A percentile compares a stretch with the other conserved stretches of the same genome.
These are phyloP conservation scores for Chaetodon trifasciatus DNA, from an alignment of 2,797 vertebrate species.

Conservation along the genomic window DNA sequence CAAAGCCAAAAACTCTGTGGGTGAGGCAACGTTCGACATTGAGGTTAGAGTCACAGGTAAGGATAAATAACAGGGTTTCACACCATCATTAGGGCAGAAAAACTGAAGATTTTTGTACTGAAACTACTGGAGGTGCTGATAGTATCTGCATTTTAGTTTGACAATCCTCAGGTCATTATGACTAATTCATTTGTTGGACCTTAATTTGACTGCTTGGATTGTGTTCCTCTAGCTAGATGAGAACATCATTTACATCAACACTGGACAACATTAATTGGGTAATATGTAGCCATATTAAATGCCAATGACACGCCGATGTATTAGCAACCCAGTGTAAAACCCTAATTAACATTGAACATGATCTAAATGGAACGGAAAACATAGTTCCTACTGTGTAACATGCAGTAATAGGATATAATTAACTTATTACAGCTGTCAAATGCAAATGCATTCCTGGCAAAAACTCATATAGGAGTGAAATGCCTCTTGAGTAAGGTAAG, in stretches of 20 bases:
- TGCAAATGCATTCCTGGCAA: slow-evolving; percentile 1
- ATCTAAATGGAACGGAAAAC: slow-evolving; percentile 7
- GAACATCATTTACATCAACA: not conserved
- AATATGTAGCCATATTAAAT: slow-evolving; percentile 20
- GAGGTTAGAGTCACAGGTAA: slow-evolving; percentile 90
- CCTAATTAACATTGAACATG: not conserved
- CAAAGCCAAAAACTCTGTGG: slow-evolving; percentile 81
- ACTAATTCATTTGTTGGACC: not conserved
- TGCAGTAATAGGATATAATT: slow-evolving; percentile 14
- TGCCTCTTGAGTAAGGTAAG: not conserved
- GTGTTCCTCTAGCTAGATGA: not conserved
- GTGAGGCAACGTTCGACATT: slow-evolving; percentile 85
- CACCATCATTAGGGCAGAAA: not conserved
- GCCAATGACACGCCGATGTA: not conserved
- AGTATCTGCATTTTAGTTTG: not conserved
- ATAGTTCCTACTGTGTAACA: slow-evolving; percentile 3
- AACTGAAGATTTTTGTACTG: not conserved
- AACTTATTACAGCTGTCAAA: slow-evolving; percentile 9
- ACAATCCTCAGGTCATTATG: not conserved
- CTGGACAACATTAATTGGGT: not conserved
- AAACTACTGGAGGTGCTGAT: not conserved
- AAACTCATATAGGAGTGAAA: not conserved
- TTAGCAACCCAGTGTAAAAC: slow-evolving; percentile 1
- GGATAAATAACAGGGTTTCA: slow-evolving; percentile 5
- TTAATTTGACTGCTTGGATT: not conserved